Evolutionary conservation across 2,797 vertebrate species (phyloP), one percentile per base, ranked within the genome.

Genomic region (Xiphophorus birchmanni): DNA sequence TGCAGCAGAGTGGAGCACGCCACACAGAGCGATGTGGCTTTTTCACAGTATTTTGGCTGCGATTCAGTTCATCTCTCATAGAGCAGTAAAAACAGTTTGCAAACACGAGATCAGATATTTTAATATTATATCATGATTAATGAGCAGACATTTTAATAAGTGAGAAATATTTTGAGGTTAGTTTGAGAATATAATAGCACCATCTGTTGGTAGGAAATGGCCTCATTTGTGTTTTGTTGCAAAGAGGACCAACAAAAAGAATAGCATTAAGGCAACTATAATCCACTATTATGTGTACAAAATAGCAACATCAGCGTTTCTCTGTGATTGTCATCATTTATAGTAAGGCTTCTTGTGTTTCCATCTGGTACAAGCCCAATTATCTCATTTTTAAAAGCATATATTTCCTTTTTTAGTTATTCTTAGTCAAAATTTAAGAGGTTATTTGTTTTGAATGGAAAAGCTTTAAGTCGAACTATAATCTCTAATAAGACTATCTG

Each of bases 151-250:
- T 23, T 5, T 42, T 71, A 13, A n/a, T 13, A 29, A n/a, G 32
- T n/a, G 17, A 18, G 71, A 52, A 42, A 40, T 42, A 23, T 26
- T 74, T 58, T 42, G 56, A 79, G 40, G 42, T 74, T 67, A 84
- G 84, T 37, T 44, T 56, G 26, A 85, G 44, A 54, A 80, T 74
- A 78, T 85, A 79, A 85, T 40, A 90, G 86, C 90, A 89, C 93
- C 94, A 94, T 93, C 93, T 94, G 88, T 94, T 91, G 92, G 92
- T 78, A 80, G 80, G 77, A 84, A 80, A 78, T 56, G 80, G 47
- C 89, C 90, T 75, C 81, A 89, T 91, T 32, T 92, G 77, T 92
- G 89, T 93, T 89, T 86, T 23, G 37, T 29, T 80, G 73, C 74
- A 84, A 73, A 50, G 73, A 78, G 75, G 73, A 80, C 74, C 42